Percentiles rank a stretch among this genome's conserved stretches.
Evolutionary conservation across 2,888 invertebrate species (phyloP).

Genomic region (Odiellus spinosus): DNA sequence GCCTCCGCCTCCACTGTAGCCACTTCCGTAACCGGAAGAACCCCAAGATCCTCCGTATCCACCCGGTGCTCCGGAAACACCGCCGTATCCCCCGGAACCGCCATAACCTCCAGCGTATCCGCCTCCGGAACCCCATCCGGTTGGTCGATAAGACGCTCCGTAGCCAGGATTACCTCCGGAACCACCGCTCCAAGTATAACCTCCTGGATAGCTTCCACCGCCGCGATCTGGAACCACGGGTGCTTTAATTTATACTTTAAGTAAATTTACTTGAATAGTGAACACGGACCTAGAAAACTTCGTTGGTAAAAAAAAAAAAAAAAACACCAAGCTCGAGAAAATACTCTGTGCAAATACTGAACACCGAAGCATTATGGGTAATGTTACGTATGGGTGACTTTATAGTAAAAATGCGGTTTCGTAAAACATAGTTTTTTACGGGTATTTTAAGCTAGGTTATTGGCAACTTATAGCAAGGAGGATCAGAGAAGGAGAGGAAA

Average conservation of each 20-base stretch:
- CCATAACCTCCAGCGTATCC: slow-evolving; percentile 7
- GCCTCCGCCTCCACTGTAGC: not conserved
- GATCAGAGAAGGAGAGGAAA: too few species aligned
- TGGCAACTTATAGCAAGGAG: too few species aligned
- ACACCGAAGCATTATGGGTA: too few species aligned
- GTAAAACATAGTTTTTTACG: too few species aligned
- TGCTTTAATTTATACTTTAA: slow-evolving; percentile 1
- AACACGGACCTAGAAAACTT: not conserved
- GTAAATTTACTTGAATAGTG: too few species aligned
- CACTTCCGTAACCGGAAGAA: not conserved
- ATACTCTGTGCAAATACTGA: not conserved
- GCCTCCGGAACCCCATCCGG: slow-evolving; percentile 11
- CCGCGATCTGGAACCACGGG: slow-evolving; percentile 6
- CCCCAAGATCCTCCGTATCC: not conserved
- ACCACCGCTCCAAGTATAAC: not conserved
- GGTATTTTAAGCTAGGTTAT: too few species aligned
- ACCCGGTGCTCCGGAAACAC: slow-evolving; percentile 1
- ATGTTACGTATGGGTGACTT: too few species aligned
- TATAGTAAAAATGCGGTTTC: too few species aligned
- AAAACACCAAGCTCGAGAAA: not conserved
- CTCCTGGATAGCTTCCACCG: slow-evolving; percentile 5
- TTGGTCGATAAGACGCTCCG: not conserved
- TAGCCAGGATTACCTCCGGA: not conserved
- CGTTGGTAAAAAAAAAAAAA: not conserved
- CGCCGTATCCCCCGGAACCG: slow-evolving; percentile 8